Conservation (phyloP, 1,140 invertebrate species). For the Cydia pomonella region DNA sequence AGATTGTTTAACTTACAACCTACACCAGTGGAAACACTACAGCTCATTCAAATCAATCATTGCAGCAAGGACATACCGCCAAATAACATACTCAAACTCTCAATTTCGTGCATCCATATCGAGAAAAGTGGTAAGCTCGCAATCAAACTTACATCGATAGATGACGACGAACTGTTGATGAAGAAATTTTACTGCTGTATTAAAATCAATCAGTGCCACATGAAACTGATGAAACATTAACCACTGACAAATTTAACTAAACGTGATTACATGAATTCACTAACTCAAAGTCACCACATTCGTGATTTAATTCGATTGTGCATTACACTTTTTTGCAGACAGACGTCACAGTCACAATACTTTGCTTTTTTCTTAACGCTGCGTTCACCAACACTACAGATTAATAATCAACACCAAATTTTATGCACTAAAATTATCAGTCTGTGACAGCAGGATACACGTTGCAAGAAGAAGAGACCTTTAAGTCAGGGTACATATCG, state of each 20-base stretch:
- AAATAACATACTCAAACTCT: conserved; percentile 4
- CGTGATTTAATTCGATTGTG: conserved; percentile 30
- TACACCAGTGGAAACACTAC: neutral
- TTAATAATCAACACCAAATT: too few relatives aligned
- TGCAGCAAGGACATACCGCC: neutral
- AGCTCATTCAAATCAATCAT: neutral
- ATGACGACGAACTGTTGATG: conserved; percentile 6
- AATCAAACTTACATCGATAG: conserved; percentile 32
- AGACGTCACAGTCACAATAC: conserved; percentile 3
- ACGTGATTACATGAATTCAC: conserved; percentile 8
- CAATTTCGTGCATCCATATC: neutral
- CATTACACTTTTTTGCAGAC: conserved; percentile 25
- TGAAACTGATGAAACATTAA: neutral
- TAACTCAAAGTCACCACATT: conserved; percentile 22
- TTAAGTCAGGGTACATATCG: too few relatives aligned
- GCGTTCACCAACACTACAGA: neutral
- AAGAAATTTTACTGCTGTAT: neutral
- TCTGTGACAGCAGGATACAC: neutral
- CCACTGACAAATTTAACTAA: conserved; percentile 8
- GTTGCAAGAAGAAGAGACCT: too few relatives aligned
- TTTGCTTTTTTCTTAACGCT: conserved; percentile 6
- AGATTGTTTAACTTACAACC: neutral
- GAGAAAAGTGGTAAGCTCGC: neutral
- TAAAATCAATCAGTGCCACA: neutral
- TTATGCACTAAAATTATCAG: too few relatives aligned